Base-by-base conservation (phyloP, 2,113 vertebrate genomes). In the Ardeotis arabs region DNA sequence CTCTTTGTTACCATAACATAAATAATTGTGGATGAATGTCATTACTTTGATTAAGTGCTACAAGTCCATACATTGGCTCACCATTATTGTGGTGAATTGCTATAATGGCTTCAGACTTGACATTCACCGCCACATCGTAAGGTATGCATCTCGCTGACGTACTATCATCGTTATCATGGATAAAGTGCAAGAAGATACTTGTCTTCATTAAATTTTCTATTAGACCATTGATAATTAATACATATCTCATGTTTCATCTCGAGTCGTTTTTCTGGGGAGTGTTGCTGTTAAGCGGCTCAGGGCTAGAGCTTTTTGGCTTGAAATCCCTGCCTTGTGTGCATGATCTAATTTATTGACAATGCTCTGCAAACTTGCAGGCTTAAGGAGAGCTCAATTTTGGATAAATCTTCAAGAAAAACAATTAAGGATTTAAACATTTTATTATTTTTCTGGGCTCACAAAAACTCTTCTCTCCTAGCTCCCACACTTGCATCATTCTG, bases 171-270 rank as follows among this genome's bases (percentile, higher is more conserved):
- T 96, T 96, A 96, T 67, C n/a, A 1, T 91, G 95, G 91, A 91
- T 95, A 95, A 96, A 97, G 93, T 96, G 96, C 95, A 96, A 96
- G 96, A 95, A 95, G 93, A 96, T 96, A 85, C 95, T 96, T 96
- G 96, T 95, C 96, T 96, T 96, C 95, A 97, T 96, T 96, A 97
- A 94, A 95, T 96, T 97, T 97, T 96, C 95, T 96, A 83, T 96
- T 95, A 96, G 90, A 95, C 96, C 96, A 96, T 96, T 96, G 96
- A 95, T 96, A 97, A 96, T 97, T 96, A 97, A 96, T 97, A 96
- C 89, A 59, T 96, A 96, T 96, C 96, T 96, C 93, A 83, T 96
- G 96, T 84, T 97, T 97, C 96, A 96, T 96, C 94, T 95, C 1
- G 0, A 95, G 91, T 27, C 62, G 2, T 96, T 96, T 95, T 97